Evolutionary conservation across 2,113 vertebrate genomes (phyloP), one percentile per base, ranked within the genome.

Genomic region (Numenius arquata): DNA sequence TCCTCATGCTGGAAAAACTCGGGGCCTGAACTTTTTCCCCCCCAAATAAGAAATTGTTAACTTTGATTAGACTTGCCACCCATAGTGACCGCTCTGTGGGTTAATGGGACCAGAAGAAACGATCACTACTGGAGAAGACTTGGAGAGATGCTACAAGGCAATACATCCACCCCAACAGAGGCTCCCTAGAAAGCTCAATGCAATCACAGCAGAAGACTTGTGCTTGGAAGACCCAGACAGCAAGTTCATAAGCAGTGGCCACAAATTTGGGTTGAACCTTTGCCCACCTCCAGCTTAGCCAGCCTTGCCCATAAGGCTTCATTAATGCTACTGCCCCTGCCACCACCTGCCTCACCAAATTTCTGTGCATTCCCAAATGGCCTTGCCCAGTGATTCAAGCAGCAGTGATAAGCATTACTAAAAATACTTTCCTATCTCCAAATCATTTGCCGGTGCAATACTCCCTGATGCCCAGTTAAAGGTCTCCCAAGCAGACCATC

Each of bases 381-480:
- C 40, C 53, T 82, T 87, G 58, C 70, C 45, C 76, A 79, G 75
- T 50, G 56, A 89, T 30, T 87, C 86, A 87, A 93, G n/a, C 65
- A 81, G 43, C 65, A 86, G 19, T 30, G 47, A 66, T 56, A 67
- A 86, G 56, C 56, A 27, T 91, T 92, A 87, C 89, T 90, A 89
- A 95, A 96, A 92, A 63, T 59, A 75, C 36, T 93, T 86, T 61
- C 15, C 47, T 65, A 50, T 90, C 86, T 93, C 88, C 1, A 2
- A 93, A 78, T 66, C n/a, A 89, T 89, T 90, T 94, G 88, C 81
- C 85, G 87, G 56, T 72, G 62, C 47, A 74, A 65, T 75, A 67
- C 47, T 90, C 92, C 94, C 95, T 53, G 48, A 90, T 95, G 96
- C 65, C 85, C 95, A 92, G 58, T 93, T 93, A 85, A 84, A 85